Base-by-base conservation (phyloP, 2,797 vertebrate species). In the Halcyon badia region DNA sequence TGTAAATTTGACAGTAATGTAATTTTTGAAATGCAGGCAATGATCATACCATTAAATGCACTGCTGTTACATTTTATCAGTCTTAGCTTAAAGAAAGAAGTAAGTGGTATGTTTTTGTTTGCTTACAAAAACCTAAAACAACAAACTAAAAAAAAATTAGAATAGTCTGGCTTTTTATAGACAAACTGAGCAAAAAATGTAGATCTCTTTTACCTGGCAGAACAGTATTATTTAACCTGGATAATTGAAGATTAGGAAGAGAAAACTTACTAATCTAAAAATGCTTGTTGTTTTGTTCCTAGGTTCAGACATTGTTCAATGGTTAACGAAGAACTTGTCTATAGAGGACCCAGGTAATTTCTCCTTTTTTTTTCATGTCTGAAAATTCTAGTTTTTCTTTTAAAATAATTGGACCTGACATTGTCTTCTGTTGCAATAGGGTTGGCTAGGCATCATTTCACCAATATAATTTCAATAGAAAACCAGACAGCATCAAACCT, bases 241-340 rank as follows among this genome's bases (percentile, higher is more conserved):
- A 6, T n/a, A 86, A 81, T 31, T 87, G 73, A 90, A 88, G 28
- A 91, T 66, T 2, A 62, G 7, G 20, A 85, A 54, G 31, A 93
- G 30, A 66, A 93, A 76, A 57, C 0, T 35, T 37, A n/a, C 28
- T 89, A 58, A 95, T 79, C 46, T 69, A 17, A 91, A 88, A 81
- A 76, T 90, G 18, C 14, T 11, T 88, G 30, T 94, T 93, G 76
- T 93, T 96, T 97, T 92, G 91, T 86, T 98, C 97, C 70, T 97
- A 99, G 99, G 99, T 97, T 99, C 99, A 94, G 99, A 99, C 78
- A 99, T 99, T 97, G 99, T 99, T 97, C 99, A 99, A 52, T 99
- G 99, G 99, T 98, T 99, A 98, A 99, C 99, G 91, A 99, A 99
- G 98, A 99, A 99, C 96, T 98, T 99, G 97, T 99, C 98, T 71